Evolutionary conservation across 2,113 vertebrate genomes (phyloP).

Genomic region (Clupea harengus): DNA sequence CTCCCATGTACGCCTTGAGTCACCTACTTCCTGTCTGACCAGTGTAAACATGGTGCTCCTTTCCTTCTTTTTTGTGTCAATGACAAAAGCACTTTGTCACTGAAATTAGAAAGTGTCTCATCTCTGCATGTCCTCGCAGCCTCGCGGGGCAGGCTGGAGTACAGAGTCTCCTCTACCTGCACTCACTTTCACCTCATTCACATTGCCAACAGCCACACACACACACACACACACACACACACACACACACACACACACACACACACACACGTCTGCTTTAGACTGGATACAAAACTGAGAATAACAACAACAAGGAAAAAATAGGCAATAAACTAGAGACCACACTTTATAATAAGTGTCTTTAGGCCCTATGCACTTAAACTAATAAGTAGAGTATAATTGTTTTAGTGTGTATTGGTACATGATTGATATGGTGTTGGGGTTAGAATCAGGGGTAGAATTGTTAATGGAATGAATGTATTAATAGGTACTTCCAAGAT

Average conservation of each 20-base stretch:
- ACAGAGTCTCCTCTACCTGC: slow-evolving; percentile 16
- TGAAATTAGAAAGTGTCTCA: slow-evolving; percentile 19
- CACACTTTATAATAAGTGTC: background rate
- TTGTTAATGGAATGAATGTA: background rate
- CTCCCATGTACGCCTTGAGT: background rate
- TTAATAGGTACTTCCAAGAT: background rate
- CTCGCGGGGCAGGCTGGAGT: slow-evolving; percentile 8
- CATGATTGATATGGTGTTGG: background rate
- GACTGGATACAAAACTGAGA: background rate
- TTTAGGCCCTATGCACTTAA: background rate
- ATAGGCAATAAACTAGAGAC: background rate
- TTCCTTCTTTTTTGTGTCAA: slow-evolving; percentile 8
- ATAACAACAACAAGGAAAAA: background rate
- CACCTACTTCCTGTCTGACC: background rate
- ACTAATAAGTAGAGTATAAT: background rate
- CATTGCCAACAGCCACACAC: slow-evolving; percentile 13
- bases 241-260: background rate
- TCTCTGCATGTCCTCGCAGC: background rate
- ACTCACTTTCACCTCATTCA: slow-evolving; percentile 6
- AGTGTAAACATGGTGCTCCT: background rate
- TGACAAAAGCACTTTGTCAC: slow-evolving; percentile 18
- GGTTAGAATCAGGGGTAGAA: background rate
- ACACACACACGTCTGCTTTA: background rate
- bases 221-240: background rate
- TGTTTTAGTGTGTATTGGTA: background rate